Evolutionary conservation across 2,113 vertebrate species (phyloP), one percentile per base, ranked within the genome.

Genomic region (Hippocampus zosterae): DNA sequence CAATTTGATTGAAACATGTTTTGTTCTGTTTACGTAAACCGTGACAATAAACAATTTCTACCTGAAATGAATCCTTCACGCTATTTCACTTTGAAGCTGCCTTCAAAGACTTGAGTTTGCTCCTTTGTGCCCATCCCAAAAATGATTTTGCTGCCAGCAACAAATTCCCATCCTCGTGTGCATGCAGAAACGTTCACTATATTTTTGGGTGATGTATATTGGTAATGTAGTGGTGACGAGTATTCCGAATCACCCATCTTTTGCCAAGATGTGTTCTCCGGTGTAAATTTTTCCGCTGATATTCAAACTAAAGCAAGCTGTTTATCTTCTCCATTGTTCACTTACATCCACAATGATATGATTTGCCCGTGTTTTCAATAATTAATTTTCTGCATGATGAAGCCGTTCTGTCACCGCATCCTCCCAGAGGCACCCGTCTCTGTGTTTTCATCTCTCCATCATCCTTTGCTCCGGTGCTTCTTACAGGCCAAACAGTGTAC

Each of bases 331-430:
- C 72, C 69, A 44, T 79, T 85, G 76, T 74, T 79, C 74, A 74
- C 74, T 83, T 81, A 81, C 83, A 86, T 74, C 74, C 84, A 79
- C 83, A 83, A 82, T 78, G 80, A 87, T 81, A 79, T 69, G 78
- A 87, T 85, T 85, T 77, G 68, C 71, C 62, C 70, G 25, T 85
- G 81, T 85, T 86, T 85, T 88, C 84, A 88, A 83, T 87, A 88
- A 88, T 88, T 85, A 76, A 88, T 89, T 87, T 90, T 87, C 71
- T 85, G 83, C 72, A 75, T 81, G 81, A 71, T 76, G 76, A 84
- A 75, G 83, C 84, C 21, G 41, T 63, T 86, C 70, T 68, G 79
- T 78, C 75, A 27, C 44, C n/a, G 19, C 25, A 1, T 78, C 66
- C 70, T 78, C 83, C 86, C 81, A 56, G 10, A 81, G 86, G 87